phyloP scores from a whole-genome alignment of 1,140 invertebrate genomes.

The Pseudomyrmex concolor region DNA sequence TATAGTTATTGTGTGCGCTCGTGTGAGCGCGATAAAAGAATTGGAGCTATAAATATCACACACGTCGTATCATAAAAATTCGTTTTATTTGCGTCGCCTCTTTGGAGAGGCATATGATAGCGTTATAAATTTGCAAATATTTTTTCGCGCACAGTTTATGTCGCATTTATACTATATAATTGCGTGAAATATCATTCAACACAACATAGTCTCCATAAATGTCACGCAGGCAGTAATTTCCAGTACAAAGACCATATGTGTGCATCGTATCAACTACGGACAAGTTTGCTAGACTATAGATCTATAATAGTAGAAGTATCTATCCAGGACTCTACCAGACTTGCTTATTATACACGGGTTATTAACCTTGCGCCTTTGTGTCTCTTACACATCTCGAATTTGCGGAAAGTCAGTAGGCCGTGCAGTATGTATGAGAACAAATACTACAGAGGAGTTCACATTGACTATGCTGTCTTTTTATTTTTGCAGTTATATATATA shows the following conservation, averaged over 20 bases:
- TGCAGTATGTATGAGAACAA: not conserved
- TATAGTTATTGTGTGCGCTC: too few relatives aligned
- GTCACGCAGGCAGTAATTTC: slow-evolving; percentile 47
- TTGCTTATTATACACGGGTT: slow-evolving; percentile 56
- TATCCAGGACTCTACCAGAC: slow-evolving; percentile 10
- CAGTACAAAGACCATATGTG: slow-evolving; percentile 48
- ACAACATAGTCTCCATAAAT: slow-evolving; percentile 34
- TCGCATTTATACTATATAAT: slow-evolving; percentile 24
- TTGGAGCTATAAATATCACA: too few relatives aligned
- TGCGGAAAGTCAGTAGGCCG: slow-evolving; percentile 36
- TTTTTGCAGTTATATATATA: not conserved
- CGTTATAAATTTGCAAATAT: slow-evolving; percentile 13
- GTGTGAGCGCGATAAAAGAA: too few relatives aligned
- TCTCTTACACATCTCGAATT: slow-evolving; percentile 25
- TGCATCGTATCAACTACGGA: slow-evolving; percentile 27
- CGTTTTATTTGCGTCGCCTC: not conserved
- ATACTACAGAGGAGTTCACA: slow-evolving; percentile 29
- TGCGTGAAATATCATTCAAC: slow-evolving; percentile 41
- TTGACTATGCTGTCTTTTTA: slow-evolving; percentile 4
- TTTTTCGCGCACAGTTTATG: slow-evolving; percentile 25
- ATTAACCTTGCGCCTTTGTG: slow-evolving; percentile 60
- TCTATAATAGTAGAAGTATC: slow-evolving; percentile 57
- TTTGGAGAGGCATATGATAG: not conserved
- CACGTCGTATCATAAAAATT: not conserved
- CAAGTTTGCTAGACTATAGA: slow-evolving; percentile 44